These are phyloP conservation scores for Ispidina lecontei DNA, from an alignment of 2,797 vertebrate genomes.

Conservation along the genomic window DNA sequence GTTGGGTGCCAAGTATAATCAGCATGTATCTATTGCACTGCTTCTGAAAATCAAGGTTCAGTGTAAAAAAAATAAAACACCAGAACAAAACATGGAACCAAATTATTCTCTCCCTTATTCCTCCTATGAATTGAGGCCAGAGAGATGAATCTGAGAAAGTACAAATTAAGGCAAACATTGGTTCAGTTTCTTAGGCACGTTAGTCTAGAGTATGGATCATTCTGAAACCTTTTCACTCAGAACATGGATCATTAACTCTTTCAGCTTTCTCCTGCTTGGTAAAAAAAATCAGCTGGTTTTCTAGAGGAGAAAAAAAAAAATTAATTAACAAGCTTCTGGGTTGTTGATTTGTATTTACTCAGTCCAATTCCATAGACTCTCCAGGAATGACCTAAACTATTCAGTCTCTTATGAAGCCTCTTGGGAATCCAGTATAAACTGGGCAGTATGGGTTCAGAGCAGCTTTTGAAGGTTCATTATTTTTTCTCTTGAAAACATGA, in stretches of 20 bases:
- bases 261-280: background rate
- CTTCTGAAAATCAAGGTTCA: background rate
- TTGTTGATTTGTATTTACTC: background rate
- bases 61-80: background rate
- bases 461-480: background rate
- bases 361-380: fast-evolving
- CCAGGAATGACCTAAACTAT: background rate
- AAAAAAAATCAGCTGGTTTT: background rate
- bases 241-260: background rate
- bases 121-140: background rate
- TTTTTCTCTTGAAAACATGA: background rate
- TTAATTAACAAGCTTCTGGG: background rate
- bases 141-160: background rate
- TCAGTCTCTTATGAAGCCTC: background rate
- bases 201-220: background rate
- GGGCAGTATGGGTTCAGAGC: background rate
- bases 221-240: background rate
- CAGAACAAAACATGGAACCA: background rate
- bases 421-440: background rate
- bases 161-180: background rate
- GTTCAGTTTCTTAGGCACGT: background rate
- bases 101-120: background rate
- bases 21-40: background rate
- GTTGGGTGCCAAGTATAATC: background rate
- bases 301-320: background rate